Conservation (phyloP, 2,113 vertebrate species). For the Thymallus thymallus region DNA sequence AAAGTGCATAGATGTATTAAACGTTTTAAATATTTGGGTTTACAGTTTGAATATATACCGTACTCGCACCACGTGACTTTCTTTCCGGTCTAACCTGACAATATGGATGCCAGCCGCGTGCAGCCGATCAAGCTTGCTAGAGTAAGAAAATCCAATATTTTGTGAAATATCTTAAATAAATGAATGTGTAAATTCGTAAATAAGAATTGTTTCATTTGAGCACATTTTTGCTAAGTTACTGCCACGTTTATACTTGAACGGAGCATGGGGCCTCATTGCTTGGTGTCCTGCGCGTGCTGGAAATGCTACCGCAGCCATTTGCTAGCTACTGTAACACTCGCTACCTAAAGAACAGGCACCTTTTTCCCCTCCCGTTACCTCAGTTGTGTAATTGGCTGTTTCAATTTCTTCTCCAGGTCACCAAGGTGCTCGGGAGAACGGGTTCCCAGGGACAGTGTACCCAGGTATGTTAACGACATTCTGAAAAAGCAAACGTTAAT, state of each 20-base stretch:
- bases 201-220: accelerated
- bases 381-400: neutral
- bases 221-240: neutral
- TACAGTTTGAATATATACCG: conserved; percentile 32
- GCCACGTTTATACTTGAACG: neutral
- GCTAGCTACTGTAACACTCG: neutral
- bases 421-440: conserved; percentile 95
- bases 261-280: neutral
- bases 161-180: accelerated
- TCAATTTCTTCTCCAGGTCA: conserved; percentile 75
- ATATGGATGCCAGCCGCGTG: conserved; percentile 94
- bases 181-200: neutral
- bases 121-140: conserved; percentile 93
- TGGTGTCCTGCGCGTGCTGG: conserved; percentile 44
- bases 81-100: conserved; percentile 62
- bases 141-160: conserved; percentile 69
- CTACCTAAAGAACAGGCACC: neutral
- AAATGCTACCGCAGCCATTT: neutral
- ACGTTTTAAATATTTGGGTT: neutral
- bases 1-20: neutral
- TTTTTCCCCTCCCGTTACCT: too few relatives aligned
- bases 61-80: neutral
- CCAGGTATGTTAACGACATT: conserved; percentile 76
- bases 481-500: neutral
- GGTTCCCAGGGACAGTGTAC: conserved; percentile 98